phyloP scores from a whole-genome alignment of 35 echinoderm and acorn worm species.

The Strongylocentrotus purpuratus region DNA sequence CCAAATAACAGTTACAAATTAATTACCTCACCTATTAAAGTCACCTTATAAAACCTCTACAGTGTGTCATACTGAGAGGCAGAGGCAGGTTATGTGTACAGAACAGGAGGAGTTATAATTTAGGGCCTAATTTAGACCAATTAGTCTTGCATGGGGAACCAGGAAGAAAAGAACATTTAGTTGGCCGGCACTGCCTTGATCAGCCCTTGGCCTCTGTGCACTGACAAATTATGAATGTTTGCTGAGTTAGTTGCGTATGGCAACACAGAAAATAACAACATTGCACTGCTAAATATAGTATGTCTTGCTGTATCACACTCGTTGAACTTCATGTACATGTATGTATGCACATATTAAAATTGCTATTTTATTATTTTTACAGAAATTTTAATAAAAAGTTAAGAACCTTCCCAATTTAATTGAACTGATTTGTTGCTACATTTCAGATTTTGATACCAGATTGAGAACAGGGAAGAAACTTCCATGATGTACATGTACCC shows the following conservation, averaged over 20 bases:
- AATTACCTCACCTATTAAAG: background rate
- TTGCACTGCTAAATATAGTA: background rate
- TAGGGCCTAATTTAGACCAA: too few relatives aligned
- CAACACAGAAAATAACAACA: background rate
- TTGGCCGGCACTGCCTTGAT: background rate
- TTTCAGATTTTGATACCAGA: too few relatives aligned
- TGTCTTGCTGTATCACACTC: background rate
- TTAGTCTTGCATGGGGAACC: background rate
- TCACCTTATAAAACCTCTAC: background rate
- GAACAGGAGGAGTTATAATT: background rate
- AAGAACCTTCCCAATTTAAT: too few relatives aligned
- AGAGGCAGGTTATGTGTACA: background rate
- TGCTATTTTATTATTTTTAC: too few relatives aligned
- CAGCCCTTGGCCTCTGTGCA: background rate
- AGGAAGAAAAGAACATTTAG: background rate
- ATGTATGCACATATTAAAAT: too few relatives aligned
- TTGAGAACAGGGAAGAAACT: background rate
- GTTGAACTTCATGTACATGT: background rate
- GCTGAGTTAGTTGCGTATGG: background rate
- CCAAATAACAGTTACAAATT: background rate
- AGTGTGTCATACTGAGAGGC: background rate
- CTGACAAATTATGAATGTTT: slow-evolving; percentile 19
- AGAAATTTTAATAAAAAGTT: too few relatives aligned
- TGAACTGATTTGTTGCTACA: too few relatives aligned
- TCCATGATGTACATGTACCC: background rate